phyloP scores from a whole-genome alignment of 1,140 invertebrate species.

The Lamellibrachia luymesi region DNA sequence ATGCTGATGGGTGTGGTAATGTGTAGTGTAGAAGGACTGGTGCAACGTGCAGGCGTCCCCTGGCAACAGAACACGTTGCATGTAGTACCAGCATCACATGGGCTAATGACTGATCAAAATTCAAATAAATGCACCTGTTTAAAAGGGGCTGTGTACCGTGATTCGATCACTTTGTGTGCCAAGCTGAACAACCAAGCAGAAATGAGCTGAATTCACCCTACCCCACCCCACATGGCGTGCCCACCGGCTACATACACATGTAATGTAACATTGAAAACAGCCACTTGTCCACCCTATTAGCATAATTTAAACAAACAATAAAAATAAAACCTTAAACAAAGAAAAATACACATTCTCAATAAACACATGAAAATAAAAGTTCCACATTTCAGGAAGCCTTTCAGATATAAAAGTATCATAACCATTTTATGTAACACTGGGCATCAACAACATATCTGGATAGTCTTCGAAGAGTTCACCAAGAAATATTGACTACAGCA shows the following conservation, averaged over 20 bases:
- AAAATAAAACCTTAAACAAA: background rate
- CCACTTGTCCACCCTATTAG: background rate
- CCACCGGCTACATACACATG: background rate
- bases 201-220: background rate
- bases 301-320: background rate
- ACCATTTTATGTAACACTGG: background rate
- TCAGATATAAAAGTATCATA: background rate
- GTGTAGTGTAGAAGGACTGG: background rate
- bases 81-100: background rate
- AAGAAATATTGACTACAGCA: background rate
- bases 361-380: conserved; percentile 6
- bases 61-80: background rate
- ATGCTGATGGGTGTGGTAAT: background rate
- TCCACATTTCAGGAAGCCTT: background rate
- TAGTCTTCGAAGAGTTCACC: background rate
- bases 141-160: background rate
- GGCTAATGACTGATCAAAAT: background rate
- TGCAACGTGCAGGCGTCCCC: background rate
- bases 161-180: background rate
- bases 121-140: background rate
- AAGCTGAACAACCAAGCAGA: background rate
- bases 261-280: background rate
- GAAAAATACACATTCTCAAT: background rate
- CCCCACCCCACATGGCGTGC: background rate
- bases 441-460: background rate